Evolutionary conservation across 2,888 invertebrate species (phyloP), one percentile per base, ranked within the genome.

Genomic region (Deroplatys truncata): DNA sequence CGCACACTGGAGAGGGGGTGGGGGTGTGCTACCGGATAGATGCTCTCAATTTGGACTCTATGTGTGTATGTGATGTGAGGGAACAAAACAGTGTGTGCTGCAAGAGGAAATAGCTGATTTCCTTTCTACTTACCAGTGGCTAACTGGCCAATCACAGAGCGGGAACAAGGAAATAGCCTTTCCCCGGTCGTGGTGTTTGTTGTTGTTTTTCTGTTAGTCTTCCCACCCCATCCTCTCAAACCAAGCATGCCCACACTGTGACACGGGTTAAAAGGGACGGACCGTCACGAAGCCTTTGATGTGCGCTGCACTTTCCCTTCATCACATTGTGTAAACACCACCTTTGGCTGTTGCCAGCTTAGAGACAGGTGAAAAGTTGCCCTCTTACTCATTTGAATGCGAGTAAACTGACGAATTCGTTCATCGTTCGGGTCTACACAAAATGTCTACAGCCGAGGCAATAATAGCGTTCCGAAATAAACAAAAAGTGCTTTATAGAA

Each of bases 31-130:
- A 72, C 56, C 56, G 56, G 56, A 72, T 72, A 20, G 56, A 72
- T 72, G 56, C 49, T 49, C 49, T 49, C 85, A 85, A 85, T 85
- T 49, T 85, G 85, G 85, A 85, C 85, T 49, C 87, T 72, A 25
- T 72, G 56, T 7, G 56, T 72, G 56, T 72, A n/a, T 85, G 29
- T 85, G 85, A 15, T 10, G 13, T 49, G 85, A 28, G 85, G 15
- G 29, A n/a, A n/a, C 28, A 29, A n/a, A 28, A 85, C 16, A 31
- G 20, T 25, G 25, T 28, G 82, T 82, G 56, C 56, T 72, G 56
- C 56, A 72, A 89, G 29, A 89, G 89, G 89, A 89, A 89, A 89
- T 89, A 88, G 89, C 85, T 89, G 89, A 89, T 89, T 89, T 89
- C 89, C 89, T 89, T 84, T 89, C 89, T 72, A 72, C 56, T 72